Evolutionary conservation across 2,888 invertebrate species (phyloP).

Genomic region (Punctoribates punctum): DNA sequence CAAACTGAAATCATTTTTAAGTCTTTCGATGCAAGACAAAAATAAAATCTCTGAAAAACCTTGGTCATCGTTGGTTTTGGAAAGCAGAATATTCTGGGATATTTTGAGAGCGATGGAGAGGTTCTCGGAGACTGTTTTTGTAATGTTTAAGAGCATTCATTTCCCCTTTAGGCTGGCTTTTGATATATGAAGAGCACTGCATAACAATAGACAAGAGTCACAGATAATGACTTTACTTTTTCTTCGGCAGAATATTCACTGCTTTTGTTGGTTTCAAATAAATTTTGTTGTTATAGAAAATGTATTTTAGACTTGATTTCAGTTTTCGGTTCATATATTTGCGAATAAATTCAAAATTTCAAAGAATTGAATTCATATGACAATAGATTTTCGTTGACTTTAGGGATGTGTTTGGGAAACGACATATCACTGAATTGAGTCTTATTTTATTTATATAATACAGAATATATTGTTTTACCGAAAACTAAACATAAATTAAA

Average conservation of each 20-base stretch:
- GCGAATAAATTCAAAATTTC: neutral
- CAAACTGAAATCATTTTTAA: too few species aligned
- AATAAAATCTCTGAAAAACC: too few species aligned
- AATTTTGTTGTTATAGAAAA: neutral
- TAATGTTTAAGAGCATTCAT: constrained; percentile 33
- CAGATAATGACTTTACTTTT: constrained; percentile 17
- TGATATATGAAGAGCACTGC: constrained; percentile 35
- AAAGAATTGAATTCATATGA: neutral
- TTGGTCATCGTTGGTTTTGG: neutral
- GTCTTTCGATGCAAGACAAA: too few species aligned
- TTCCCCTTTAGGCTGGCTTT: constrained; percentile 36
- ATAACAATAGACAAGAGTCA: constrained; percentile 5
- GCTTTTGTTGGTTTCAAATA: neutral
- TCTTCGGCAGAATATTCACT: neutral
- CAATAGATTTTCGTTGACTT: neutral
- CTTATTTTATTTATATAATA: too few species aligned
- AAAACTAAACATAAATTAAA: neutral
- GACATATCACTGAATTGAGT: too few species aligned
- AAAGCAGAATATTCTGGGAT: constrained; percentile 4
- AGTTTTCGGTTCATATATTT: constrained; percentile 19
- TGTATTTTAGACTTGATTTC: neutral
- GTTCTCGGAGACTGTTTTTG: constrained; percentile 34
- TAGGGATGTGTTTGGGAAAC: too few species aligned
- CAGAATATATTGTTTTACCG: neutral
- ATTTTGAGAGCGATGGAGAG: constrained; percentile 19